These are phyloP conservation scores for Pteropus alecto DNA, from an alignment of 2,113 vertebrate genomes.

Conservation along the genomic window DNA sequence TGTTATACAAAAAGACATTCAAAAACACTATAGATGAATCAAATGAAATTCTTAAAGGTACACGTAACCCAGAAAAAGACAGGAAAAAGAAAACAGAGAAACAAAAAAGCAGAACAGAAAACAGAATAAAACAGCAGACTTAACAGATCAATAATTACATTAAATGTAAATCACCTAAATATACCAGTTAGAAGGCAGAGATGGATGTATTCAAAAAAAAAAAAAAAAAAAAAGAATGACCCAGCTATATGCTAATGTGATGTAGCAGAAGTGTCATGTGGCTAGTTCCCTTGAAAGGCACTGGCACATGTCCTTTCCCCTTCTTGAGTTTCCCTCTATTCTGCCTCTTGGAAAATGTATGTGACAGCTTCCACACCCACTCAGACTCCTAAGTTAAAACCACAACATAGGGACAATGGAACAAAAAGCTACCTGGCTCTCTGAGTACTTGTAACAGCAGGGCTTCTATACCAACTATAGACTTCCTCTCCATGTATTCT, in stretches of 20 bases:
- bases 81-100: neutral
- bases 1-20: neutral
- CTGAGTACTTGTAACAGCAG: neutral
- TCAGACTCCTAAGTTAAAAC: neutral
- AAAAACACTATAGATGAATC: neutral
- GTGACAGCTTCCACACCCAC: neutral
- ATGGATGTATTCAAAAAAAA: neutral
- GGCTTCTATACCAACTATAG: neutral
- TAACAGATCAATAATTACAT: neutral
- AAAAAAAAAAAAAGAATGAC: neutral
- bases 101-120: neutral
- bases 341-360: neutral
- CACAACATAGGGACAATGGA: neutral
- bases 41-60: constrained; percentile 4
- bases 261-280: neutral
- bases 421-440: neutral
- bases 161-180: constrained; percentile 56
- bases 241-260: neutral
- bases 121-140: constrained; percentile 19
- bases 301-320: neutral
- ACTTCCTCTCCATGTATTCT: neutral
- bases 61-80: neutral
- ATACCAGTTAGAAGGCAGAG: constrained; percentile 17
- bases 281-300: neutral
- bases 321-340: neutral